Conservation (phyloP, 2,888 invertebrate genomes). For the Galeopsomyia nigrocyanea region DNA sequence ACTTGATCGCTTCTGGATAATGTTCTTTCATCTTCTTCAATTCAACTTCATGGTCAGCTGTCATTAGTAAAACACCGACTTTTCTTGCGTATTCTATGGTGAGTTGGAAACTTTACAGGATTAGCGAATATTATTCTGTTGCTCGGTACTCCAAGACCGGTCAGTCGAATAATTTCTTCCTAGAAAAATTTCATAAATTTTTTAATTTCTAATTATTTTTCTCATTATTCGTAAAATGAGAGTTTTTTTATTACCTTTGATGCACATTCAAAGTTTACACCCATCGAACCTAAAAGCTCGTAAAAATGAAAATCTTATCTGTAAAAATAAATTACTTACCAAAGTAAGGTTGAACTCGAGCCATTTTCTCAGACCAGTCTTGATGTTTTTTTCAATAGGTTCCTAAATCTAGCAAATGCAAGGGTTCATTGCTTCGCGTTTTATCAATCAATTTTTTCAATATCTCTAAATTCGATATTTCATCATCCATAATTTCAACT, state of each 20-base stretch:
- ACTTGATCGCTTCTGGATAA: slow-evolving; percentile 71
- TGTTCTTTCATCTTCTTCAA: slow-evolving; percentile 71
- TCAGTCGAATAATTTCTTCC: slow-evolving; percentile 72
- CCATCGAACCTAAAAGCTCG: slow-evolving; percentile 70
- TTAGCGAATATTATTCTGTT: slow-evolving; percentile 74
- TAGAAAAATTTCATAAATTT: slow-evolving; percentile 57
- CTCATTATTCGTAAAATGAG: too few relatives aligned
- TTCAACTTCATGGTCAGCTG: slow-evolving; percentile 73
- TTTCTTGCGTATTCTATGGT: slow-evolving; percentile 71
- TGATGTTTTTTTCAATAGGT: slow-evolving; percentile 58
- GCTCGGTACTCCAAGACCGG: slow-evolving; percentile 69
- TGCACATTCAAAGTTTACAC: slow-evolving; percentile 76
- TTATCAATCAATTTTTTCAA: slow-evolving; percentile 55
- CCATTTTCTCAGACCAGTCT: slow-evolving; percentile 62
- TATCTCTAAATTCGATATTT: slow-evolving; percentile 52
- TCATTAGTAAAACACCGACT: slow-evolving; percentile 71
- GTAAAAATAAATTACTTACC: slow-evolving; percentile 64
- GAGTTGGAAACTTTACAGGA: slow-evolving; percentile 72
- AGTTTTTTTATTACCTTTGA: slow-evolving; percentile 68
- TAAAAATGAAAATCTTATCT: not conserved
- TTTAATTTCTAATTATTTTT: not conserved
- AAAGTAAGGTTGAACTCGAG: slow-evolving; percentile 61
- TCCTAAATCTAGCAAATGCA: slow-evolving; percentile 60
- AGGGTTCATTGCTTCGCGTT: slow-evolving; percentile 58
- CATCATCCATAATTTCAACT: slow-evolving; percentile 56